Conservation (phyloP, 2,797 vertebrate species). For the Cirrhinus mrigala region DNA sequence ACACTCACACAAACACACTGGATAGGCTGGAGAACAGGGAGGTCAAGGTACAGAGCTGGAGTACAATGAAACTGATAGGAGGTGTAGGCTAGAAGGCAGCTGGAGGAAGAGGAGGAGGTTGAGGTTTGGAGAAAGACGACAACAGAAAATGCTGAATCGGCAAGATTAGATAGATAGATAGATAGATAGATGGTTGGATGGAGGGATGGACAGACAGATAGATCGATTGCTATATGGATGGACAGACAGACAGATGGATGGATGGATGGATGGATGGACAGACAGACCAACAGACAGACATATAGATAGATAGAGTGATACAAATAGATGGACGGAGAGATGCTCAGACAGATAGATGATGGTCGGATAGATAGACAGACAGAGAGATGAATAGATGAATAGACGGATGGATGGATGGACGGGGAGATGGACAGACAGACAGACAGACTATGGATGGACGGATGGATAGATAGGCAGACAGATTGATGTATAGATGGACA, state of each 20-base stretch:
- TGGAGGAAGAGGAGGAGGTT: slow-evolving; percentile 68
- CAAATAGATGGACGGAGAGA: neutral
- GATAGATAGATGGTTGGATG: too few relatives aligned
- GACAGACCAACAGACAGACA: neutral
- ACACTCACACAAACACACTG: slow-evolving; percentile 56
- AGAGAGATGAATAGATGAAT: neutral
- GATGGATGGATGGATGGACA: neutral
- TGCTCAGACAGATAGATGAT: neutral
- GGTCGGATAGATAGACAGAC: neutral
- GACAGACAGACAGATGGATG: neutral
- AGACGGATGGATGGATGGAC: too few relatives aligned
- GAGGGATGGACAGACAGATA: neutral
- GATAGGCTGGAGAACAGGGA: slow-evolving; percentile 31
- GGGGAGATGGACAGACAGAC: too few relatives aligned
- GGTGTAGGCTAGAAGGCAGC: slow-evolving; percentile 66
- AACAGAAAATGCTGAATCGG: slow-evolving; percentile 52
- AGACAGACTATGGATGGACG: too few relatives aligned
- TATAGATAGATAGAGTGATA: too few relatives aligned
- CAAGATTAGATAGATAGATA: neutral
- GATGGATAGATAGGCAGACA: neutral
- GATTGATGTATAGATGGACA: too few relatives aligned
- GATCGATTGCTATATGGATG: neutral
- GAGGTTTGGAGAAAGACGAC: slow-evolving; percentile 58
- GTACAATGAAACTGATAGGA: slow-evolving; percentile 67
- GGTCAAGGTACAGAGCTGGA: slow-evolving; percentile 61